A percentile compares a stretch with the other conserved stretches of the same genome.
phyloP scores from a whole-genome alignment of 2,797 vertebrate species.

The Streptopelia turtur region DNA sequence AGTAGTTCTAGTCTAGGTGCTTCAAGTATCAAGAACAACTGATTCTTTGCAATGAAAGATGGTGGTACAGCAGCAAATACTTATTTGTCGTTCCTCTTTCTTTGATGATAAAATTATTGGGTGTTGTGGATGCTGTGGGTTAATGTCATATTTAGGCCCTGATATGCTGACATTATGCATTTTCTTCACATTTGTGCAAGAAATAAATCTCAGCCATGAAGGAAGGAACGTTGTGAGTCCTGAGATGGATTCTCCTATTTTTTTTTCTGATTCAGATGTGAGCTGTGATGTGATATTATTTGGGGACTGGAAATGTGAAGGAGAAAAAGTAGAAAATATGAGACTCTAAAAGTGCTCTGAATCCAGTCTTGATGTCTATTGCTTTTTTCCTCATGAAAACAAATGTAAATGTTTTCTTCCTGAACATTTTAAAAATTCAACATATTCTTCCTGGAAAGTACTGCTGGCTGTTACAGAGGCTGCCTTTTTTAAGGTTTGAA shows the following conservation, averaged over 20 bases:
- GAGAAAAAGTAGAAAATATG: background rate
- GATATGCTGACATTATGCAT: background rate
- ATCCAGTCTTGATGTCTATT: background rate
- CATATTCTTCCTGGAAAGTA: background rate
- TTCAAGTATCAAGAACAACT: background rate
- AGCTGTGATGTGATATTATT: background rate
- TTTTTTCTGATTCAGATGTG: background rate
- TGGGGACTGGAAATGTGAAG: background rate
- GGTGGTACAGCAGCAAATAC: background rate
- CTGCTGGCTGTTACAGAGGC: background rate
- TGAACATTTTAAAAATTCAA: background rate
- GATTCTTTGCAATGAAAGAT: background rate
- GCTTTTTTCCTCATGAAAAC: background rate
- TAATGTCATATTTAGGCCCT: background rate
- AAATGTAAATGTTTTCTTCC: background rate
- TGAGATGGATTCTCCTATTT: background rate
- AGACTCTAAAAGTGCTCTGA: background rate
- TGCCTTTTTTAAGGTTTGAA: background rate
- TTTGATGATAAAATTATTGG: background rate
- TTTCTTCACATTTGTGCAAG: background rate
- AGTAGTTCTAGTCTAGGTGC: background rate
- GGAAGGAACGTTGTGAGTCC: background rate
- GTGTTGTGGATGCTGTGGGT: background rate
- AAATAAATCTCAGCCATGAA: background rate
- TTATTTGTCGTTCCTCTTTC: background rate